Percentiles rank a stretch among this genome's conserved stretches.
These are phyloP conservation scores for Melitaea cinxia DNA, from an alignment of 1,140 invertebrate genomes.

Conservation along the genomic window DNA sequence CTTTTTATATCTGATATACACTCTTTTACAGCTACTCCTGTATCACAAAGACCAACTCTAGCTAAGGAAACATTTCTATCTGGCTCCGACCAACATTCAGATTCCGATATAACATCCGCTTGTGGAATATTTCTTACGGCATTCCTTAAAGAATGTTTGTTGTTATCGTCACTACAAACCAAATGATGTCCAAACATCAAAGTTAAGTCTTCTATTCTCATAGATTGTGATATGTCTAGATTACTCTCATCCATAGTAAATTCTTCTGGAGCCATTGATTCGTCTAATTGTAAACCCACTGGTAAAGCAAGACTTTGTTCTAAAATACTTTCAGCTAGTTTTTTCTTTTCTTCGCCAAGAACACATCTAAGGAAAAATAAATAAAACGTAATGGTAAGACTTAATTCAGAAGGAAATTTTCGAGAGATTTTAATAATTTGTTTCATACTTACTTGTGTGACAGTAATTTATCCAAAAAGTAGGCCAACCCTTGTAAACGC, in stretches of 20 bases:
- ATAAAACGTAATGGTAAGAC: too few relatives aligned
- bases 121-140: conserved; percentile 51
- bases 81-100: conserved; percentile 92
- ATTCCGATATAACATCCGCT: conserved; percentile 85
- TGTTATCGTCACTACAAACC: conserved; percentile 58
- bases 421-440: too few relatives aligned
- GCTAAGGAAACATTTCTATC: conserved; percentile 90
- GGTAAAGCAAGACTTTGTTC: conserved; percentile 78
- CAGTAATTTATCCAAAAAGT: conserved; percentile 87
- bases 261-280: conserved; percentile 72
- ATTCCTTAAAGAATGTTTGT: conserved; percentile 47
- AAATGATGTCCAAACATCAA: conserved; percentile 78
- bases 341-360: conserved; percentile 77
- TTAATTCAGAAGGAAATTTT: too few relatives aligned
- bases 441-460: conserved; percentile 73
- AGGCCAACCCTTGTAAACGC: conserved; percentile 86
- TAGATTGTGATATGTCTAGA: conserved; percentile 70
- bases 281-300: conserved; percentile 73
- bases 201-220: conserved; percentile 76
- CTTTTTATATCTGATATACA: conserved; percentile 54
- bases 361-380: conserved; percentile 60
- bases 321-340: conserved; percentile 76
- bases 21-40: conserved; percentile 54
- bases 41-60: conserved; percentile 86
- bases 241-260: conserved; percentile 74